A percentile compares a stretch with the other conserved stretches of the same genome.
Evolutionary conservation across 2,113 vertebrate species (phyloP).

Genomic region (Hemiscyllium ocellatum): DNA sequence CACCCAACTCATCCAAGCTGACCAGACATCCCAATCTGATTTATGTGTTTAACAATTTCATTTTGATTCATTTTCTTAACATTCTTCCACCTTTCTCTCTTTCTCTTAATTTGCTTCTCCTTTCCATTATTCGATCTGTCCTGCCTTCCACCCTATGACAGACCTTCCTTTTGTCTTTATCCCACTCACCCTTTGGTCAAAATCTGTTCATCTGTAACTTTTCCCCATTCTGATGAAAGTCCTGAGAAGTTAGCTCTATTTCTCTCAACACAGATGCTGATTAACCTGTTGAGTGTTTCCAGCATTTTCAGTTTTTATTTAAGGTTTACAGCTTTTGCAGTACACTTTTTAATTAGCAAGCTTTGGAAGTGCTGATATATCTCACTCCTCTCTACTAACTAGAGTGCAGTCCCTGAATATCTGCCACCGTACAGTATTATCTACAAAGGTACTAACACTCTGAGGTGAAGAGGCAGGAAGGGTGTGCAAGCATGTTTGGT

Average conservation of each 20-base stretch:
- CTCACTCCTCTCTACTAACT: background rate
- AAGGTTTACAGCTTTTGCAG: background rate
- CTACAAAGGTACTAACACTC: background rate
- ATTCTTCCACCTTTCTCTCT: no score
- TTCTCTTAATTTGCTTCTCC: no score
- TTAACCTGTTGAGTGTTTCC: background rate
- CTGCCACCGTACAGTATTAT: no score
- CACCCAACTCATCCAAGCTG: no score
- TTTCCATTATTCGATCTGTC: no score
- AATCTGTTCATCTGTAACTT: background rate
- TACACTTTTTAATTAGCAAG: background rate
- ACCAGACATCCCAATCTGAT: no score
- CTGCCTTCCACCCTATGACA: background rate
- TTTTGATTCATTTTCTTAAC: no score
- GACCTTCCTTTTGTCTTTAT: background rate
- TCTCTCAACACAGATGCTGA: background rate
- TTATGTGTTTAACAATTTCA: no score
- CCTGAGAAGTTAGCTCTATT: background rate
- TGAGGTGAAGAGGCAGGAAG: background rate
- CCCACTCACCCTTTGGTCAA: background rate
- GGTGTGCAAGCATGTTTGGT: background rate
- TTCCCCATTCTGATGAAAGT: no score
- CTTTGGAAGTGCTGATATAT: background rate
- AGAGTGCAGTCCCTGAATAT: background rate
- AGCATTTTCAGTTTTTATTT: background rate